Conservation (phyloP, 2,113 vertebrate genomes). For the Lycaon pictus region DNA sequence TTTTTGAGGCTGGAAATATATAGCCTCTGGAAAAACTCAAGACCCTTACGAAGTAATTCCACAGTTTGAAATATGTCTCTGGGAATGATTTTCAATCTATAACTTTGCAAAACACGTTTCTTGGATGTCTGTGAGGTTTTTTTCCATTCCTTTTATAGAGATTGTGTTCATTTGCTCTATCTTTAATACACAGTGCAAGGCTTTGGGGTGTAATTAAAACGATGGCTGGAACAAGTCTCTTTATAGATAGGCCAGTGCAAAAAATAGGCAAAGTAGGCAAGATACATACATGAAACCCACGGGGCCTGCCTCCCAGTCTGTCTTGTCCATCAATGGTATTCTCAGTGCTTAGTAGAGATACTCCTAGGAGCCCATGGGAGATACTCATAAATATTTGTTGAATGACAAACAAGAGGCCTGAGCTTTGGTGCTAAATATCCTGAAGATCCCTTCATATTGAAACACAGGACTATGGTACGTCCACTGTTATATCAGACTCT, state of each 20-base stretch:
- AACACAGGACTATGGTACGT: neutral
- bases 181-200: neutral
- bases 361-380: neutral
- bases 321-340: neutral
- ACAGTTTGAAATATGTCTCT: neutral
- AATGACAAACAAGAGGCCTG: neutral
- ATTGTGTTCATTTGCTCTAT: neutral
- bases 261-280: neutral
- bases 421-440: neutral
- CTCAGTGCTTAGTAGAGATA: neutral
- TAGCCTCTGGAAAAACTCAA: neutral
- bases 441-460: neutral
- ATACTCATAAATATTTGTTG: neutral
- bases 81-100: neutral
- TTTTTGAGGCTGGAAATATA: neutral
- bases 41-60: neutral
- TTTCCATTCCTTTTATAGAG: neutral
- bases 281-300: neutral
- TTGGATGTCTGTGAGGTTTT: neutral
- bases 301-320: neutral
- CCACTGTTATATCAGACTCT: neutral
- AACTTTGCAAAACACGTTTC: neutral
- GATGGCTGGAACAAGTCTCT: neutral
- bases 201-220: neutral
- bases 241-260: neutral